Evolutionary conservation across 2,113 vertebrate species (phyloP).

Genomic region (pig (Sus scrofa)): T2T-Sscrofa CM000816.6:4121001-4121500

Average conservation of each 20-base stretch:
- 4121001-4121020: rapidly evolving
- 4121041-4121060: rapidly evolving
- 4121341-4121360: rapidly evolving
- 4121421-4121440: not conserved
- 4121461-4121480: not conserved
- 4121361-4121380: rapidly evolving
- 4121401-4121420: rapidly evolving
- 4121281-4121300: rapidly evolving
- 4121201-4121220: rapidly evolving
- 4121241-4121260: not conserved
- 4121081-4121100: no score
- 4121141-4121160: not conserved
- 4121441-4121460: not conserved
- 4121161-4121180: rapidly evolving
- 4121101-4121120: not conserved
- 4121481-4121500: not conserved
- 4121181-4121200: rapidly evolving
- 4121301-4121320: not conserved
- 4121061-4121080: not conserved
- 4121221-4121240: rapidly evolving
- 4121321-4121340: rapidly evolving
- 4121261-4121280: rapidly evolving
- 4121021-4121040: rapidly evolving
- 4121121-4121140: rapidly evolving
- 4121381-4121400: not conserved